Evolutionary conservation across 1,140 invertebrate genomes (phyloP).

Genomic region (Aphis gossypii): DNA sequence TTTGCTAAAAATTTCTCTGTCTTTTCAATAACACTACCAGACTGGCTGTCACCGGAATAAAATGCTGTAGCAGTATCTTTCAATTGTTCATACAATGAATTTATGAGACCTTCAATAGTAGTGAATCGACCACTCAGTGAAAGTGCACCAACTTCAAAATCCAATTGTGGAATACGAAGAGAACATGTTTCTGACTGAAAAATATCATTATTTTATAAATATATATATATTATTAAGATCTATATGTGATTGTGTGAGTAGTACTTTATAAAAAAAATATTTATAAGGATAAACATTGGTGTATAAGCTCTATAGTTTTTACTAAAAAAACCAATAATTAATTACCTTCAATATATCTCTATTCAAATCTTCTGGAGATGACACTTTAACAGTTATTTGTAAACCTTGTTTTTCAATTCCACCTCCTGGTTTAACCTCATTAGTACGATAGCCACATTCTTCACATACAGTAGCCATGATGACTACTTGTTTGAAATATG

Average conservation of each 20-base stretch:
- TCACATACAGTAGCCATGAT: slow-evolving; percentile 97
- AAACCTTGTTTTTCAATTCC: slow-evolving; percentile 88
- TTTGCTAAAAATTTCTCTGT: slow-evolving; percentile 74
- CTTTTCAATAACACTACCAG: slow-evolving; percentile 66
- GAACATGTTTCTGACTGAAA: slow-evolving; percentile 88
- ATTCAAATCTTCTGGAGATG: slow-evolving; percentile 79
- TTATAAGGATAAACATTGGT: neutral
- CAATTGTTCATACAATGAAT: slow-evolving; percentile 75
- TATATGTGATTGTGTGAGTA: neutral
- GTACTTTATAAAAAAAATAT: neutral
- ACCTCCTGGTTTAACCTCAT: slow-evolving; percentile 93
- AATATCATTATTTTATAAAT: slow-evolving; percentile 38
- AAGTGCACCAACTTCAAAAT: slow-evolving; percentile 83
- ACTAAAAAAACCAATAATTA: neutral
- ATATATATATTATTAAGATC: neutral
- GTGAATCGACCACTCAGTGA: slow-evolving; percentile 94
- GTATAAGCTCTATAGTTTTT: neutral
- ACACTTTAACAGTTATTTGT: slow-evolving; percentile 79
- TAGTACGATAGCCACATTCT: slow-evolving; percentile 86
- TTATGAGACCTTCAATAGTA: slow-evolving; percentile 87
- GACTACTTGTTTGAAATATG: slow-evolving; percentile 95
- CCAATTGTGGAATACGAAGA: slow-evolving; percentile 88
- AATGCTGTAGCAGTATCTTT: slow-evolving; percentile 73
- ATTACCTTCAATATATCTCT: slow-evolving; percentile 91
- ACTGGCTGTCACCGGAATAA: slow-evolving; percentile 71